A percentile compares a stretch with the other conserved stretches of the same genome.
phyloP scores from a whole-genome alignment of 2,113 vertebrate species.

The Diadophis punctatus region DNA sequence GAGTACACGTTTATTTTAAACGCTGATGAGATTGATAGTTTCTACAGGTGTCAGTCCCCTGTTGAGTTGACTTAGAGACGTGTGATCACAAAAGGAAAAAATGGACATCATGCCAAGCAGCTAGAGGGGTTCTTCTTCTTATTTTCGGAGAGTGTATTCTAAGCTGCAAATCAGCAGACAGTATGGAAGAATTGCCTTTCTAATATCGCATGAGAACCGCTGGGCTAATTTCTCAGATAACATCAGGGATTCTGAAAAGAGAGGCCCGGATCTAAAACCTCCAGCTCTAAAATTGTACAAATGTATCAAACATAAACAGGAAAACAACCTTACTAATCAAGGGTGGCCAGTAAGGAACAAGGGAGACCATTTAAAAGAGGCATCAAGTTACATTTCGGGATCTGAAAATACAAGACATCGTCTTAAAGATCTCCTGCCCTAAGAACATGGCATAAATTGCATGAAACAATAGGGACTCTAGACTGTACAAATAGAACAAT shows the following conservation, averaged over 20 bases:
- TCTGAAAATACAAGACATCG: not conserved
- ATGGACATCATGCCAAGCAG: not conserved
- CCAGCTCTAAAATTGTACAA: not conserved
- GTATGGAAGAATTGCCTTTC: not conserved
- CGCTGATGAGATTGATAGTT: not conserved
- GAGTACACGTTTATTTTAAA: not conserved
- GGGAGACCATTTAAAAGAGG: not conserved
- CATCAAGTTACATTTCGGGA: not conserved
- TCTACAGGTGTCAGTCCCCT: not conserved
- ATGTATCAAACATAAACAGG: not conserved
- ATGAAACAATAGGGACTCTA: not conserved
- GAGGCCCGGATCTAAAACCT: not conserved
- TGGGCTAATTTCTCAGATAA: not conserved
- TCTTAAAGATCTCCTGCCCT: not conserved
- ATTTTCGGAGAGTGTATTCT: not conserved
- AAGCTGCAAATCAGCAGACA: not conserved
- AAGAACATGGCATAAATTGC: not conserved
- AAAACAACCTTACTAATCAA: not conserved
- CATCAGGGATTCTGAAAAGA: not conserved
- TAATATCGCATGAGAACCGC: not conserved
- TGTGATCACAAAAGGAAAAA: not conserved
- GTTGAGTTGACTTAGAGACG: not conserved
- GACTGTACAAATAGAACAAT: not conserved
- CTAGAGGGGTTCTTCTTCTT: not conserved
- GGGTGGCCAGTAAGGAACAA: not conserved